phyloP scores from a whole-genome alignment of 2,113 vertebrate genomes.

The Ictalurus furcatus region DNA sequence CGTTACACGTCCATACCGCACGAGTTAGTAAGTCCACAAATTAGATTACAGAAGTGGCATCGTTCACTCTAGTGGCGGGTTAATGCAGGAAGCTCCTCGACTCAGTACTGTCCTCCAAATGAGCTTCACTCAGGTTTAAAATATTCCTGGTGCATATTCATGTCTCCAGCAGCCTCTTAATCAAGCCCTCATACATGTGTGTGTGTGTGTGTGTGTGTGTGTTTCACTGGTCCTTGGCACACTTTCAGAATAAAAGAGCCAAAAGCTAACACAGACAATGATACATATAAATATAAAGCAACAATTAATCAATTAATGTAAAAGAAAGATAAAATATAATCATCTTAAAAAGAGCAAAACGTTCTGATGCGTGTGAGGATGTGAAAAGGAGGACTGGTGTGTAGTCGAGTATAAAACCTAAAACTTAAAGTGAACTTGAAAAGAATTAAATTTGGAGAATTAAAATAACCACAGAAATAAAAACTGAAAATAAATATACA shows the following conservation, averaged over 20 bases:
- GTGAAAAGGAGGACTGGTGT: neutral
- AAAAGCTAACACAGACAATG: neutral
- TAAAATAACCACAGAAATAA: neutral
- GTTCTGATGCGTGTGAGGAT: too few relatives aligned
- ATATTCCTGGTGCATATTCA: constrained; percentile 47
- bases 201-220: constrained; percentile 12
- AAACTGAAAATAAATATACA: neutral
- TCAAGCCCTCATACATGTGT: constrained; percentile 18
- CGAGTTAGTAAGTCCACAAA: neutral
- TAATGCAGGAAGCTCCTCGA: neutral
- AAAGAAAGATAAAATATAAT: neutral
- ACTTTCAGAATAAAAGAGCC: neutral
- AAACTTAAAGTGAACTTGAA: neutral
- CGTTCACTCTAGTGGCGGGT: neutral
- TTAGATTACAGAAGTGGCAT: neutral
- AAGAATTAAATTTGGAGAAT: neutral
- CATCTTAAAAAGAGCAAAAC: neutral
- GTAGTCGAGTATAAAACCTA: neutral
- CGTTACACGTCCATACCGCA: neutral
- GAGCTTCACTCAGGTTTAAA: constrained; percentile 5
- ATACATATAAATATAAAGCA: neutral
- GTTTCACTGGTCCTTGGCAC: neutral
- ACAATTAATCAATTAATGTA: neutral
- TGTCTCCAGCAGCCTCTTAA: constrained; percentile 33
- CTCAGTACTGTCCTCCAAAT: neutral